Evolutionary conservation across 92 coral and sea anemone genomes (phyloP).

Genomic region (Palythoa heliodiscus): DNA sequence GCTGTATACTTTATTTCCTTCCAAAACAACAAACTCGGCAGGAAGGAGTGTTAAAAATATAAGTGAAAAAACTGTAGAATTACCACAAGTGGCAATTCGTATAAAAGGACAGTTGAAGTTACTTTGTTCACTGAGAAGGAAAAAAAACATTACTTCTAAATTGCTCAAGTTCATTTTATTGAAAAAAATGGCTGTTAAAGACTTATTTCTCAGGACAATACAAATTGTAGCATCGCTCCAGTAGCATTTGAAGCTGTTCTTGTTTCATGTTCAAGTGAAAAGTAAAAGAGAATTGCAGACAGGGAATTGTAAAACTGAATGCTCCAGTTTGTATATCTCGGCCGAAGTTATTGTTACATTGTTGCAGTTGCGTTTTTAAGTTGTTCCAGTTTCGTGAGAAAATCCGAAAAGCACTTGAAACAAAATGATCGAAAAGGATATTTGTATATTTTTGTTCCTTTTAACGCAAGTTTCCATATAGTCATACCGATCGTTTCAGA

Average conservation of each 20-base stretch:
- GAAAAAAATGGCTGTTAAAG: slow-evolving; percentile 13
- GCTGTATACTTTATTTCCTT: not conserved
- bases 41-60: slow-evolving; percentile 15
- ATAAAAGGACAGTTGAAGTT: slow-evolving; percentile 3
- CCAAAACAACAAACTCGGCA: not conserved
- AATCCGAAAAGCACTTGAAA: slow-evolving; percentile 3
- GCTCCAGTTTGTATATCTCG: slow-evolving; percentile 1
- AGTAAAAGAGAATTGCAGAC: slow-evolving; percentile 16
- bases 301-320: slow-evolving; percentile 5
- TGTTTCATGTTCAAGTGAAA: slow-evolving; percentile 20
- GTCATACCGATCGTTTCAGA: slow-evolving; percentile 1
- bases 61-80: slow-evolving; percentile 9
- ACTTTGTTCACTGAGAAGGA: slow-evolving; percentile 9
- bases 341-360: not conserved
- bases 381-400: not conserved
- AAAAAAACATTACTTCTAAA: slow-evolving; percentile 10
- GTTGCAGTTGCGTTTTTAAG: not conserved
- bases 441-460: slow-evolving; percentile 9
- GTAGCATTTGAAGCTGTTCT: slow-evolving; percentile 20
- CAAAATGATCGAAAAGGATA: slow-evolving; percentile 17
- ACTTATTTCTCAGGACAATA: slow-evolving; percentile 9
- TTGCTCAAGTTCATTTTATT: slow-evolving; percentile 9
- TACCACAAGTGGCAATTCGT: slow-evolving; percentile 9
- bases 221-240: slow-evolving; percentile 18
- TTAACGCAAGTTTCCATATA: slow-evolving; percentile 1